These are phyloP conservation scores for Neotoma lepida DNA, from an alignment of 2,113 vertebrate species.

Conservation along the genomic window DNA sequence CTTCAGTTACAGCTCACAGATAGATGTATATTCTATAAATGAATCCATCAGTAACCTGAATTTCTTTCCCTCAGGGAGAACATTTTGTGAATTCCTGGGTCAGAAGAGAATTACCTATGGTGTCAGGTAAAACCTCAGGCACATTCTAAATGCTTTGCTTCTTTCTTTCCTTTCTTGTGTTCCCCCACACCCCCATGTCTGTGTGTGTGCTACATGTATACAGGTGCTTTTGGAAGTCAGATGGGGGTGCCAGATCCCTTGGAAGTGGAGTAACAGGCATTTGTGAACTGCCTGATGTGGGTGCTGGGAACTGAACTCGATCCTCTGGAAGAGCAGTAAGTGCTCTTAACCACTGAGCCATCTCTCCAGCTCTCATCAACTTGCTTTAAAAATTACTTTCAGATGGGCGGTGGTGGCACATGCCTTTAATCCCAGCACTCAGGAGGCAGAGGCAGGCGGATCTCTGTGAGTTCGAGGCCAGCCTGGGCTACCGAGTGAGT, in stretches of 20 bases:
- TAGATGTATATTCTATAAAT: background rate
- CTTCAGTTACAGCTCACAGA: background rate
- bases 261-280: background rate
- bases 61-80: conserved; percentile 69
- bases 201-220: background rate
- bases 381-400: background rate
- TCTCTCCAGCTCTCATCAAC: background rate
- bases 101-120: conserved; percentile 52
- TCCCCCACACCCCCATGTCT: background rate
- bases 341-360: background rate
- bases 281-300: background rate
- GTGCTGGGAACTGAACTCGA: background rate
- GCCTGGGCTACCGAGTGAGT: too few species aligned
- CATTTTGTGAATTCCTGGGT: conserved; percentile 74
- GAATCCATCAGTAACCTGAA: background rate
- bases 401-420: too few species aligned
- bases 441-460: too few species aligned
- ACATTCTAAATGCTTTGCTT: background rate
- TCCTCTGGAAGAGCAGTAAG: background rate
- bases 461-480: too few species aligned
- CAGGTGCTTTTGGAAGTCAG: background rate
- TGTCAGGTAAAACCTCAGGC: conserved; percentile 61
- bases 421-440: too few species aligned
- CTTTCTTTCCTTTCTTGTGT: background rate
- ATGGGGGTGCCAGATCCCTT: background rate